Evolutionary conservation across 2,797 vertebrate species (phyloP).

Genomic region (Halcyon smyrnensis): DNA sequence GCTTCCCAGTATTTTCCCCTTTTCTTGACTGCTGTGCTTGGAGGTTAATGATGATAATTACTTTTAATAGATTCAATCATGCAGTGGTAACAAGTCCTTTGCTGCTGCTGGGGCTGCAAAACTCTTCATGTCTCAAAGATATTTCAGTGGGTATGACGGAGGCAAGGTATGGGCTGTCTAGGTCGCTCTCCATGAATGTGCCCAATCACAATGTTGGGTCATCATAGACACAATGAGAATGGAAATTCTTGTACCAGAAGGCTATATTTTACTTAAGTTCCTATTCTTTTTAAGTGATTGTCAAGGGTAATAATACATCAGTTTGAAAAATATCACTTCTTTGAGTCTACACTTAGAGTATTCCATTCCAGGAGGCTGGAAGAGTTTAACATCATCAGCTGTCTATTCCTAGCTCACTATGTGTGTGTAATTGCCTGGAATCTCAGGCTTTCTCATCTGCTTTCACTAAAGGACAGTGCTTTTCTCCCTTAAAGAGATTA

Average conservation of each 20-base stretch:
- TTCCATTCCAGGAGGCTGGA: not conserved
- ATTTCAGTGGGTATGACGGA: not conserved
- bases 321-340: not conserved
- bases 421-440: conserved; percentile 19
- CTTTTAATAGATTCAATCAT: not conserved
- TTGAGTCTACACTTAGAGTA: not conserved
- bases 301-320: conserved; percentile 1
- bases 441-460: conserved; percentile 51
- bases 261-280: not conserved
- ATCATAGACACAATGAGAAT: not conserved
- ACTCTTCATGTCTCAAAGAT: not conserved
- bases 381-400: not conserved
- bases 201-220: not conserved
- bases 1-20: not conserved
- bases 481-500: conserved; percentile 6
- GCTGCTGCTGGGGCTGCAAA: not conserved
- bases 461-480: conserved; percentile 15
- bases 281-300: not conserved
- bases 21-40: not conserved
- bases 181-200: not conserved
- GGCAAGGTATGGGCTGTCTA: not conserved
- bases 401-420: conserved; percentile 15
- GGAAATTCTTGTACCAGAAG: not conserved
- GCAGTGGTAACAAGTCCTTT: not conserved
- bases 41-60: not conserved